These are phyloP conservation scores for Drosophila insularis DNA, from an alignment of 1,140 invertebrate genomes.

Conservation along the genomic window DNA sequence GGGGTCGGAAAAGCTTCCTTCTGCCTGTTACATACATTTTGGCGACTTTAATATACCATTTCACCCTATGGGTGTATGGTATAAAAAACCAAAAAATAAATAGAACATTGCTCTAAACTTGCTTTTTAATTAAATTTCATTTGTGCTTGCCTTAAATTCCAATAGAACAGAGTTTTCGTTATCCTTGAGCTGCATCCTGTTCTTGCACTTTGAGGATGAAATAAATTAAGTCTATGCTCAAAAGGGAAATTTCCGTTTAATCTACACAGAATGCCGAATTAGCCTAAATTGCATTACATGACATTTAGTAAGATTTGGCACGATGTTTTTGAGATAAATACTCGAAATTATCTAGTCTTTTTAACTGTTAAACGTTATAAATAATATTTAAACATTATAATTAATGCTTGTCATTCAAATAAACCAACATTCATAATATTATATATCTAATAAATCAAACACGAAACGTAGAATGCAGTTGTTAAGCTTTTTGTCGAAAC, in stretches of 20 bases:
- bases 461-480: too few relatives aligned
- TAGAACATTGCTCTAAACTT: slow-evolving; percentile 12
- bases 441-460: too few relatives aligned
- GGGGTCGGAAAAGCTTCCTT: too few relatives aligned
- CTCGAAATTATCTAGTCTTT: background rate
- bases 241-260: background rate
- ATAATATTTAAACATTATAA: too few relatives aligned
- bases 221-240: background rate
- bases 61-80: too few relatives aligned
- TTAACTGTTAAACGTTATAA: too few relatives aligned
- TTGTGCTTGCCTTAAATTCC: slow-evolving; percentile 14
- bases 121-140: slow-evolving; percentile 17
- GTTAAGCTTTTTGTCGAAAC: too few relatives aligned
- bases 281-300: background rate
- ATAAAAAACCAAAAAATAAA: background rate
- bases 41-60: too few relatives aligned
- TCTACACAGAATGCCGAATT: background rate
- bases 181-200: background rate
- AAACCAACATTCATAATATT: too few relatives aligned
- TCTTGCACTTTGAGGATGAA: slow-evolving; percentile 13
- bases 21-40: too few relatives aligned
- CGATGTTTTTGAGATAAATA: background rate
- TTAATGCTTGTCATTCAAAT: too few relatives aligned
- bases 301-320: background rate
- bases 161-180: background rate